Conservation (phyloP, 2,888 invertebrate genomes). For the Hydriomena furcata region DNA sequence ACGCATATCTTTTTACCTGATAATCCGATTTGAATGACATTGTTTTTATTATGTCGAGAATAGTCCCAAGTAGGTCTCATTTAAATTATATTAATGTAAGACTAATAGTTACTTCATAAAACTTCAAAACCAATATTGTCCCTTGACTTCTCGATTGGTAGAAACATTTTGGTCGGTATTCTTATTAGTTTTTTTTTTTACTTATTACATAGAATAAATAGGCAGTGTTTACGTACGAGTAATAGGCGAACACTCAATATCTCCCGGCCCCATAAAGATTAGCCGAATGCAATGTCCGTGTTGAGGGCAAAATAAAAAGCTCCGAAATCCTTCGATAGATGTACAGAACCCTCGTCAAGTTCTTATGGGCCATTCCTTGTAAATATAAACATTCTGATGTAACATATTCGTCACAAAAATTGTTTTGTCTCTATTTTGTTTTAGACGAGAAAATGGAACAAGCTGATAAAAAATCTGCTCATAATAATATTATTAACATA, state of each 20-base stretch:
- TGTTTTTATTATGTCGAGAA: too few species aligned
- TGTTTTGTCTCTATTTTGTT: slow-evolving; percentile 9
- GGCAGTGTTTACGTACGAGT: not conserved
- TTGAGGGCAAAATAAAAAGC: slow-evolving; percentile 20
- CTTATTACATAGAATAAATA: too few species aligned
- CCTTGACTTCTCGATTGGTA: too few species aligned
- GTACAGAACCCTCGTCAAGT: slow-evolving; percentile 66
- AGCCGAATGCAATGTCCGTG: slow-evolving; percentile 24
- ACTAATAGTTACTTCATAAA: too few species aligned
- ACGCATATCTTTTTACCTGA: too few species aligned
- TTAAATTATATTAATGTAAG: too few species aligned
- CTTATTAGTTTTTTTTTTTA: too few species aligned
- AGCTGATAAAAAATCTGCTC: not conserved
- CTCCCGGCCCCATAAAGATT: slow-evolving; percentile 20
- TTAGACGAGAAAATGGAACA: not conserved
- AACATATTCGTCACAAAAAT: slow-evolving; percentile 23
- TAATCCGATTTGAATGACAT: too few species aligned
- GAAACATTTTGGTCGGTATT: too few species aligned
- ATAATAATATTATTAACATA: too few species aligned
- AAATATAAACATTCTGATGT: slow-evolving; percentile 43
- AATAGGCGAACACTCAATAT: not conserved
- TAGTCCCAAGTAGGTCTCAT: too few species aligned
- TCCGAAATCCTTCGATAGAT: slow-evolving; percentile 24
- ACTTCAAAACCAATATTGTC: too few species aligned
- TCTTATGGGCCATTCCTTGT: slow-evolving; percentile 57